Conservation (phyloP, 2,888 invertebrate species). For the Cerceris rybyensis region DNA sequence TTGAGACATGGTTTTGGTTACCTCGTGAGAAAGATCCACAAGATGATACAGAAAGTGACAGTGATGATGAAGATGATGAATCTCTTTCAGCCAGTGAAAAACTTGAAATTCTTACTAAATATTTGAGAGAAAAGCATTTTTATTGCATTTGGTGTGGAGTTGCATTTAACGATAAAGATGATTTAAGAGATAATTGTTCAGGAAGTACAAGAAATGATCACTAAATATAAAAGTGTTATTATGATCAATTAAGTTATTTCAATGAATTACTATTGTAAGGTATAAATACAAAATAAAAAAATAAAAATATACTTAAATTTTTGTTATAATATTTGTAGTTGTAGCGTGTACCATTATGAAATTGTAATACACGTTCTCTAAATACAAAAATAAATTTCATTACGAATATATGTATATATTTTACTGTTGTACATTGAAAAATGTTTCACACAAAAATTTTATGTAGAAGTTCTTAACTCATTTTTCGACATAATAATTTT, state of each 20-base stretch:
- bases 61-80: conserved; percentile 72
- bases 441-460: too few relatives aligned
- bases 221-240: conserved; percentile 62
- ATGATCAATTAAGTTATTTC: neutral
- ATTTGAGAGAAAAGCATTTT: conserved; percentile 87
- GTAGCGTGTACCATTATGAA: conserved; percentile 12
- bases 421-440: too few relatives aligned
- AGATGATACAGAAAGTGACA: conserved; percentile 70
- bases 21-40: conserved; percentile 71
- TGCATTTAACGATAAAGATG: conserved; percentile 85
- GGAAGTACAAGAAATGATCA: conserved; percentile 87
- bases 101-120: conserved; percentile 85
- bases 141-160: conserved; percentile 93
- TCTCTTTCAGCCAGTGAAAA: conserved; percentile 82
- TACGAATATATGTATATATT: too few relatives aligned
- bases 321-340: conserved; percentile 19
- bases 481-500: too few relatives aligned
- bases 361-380: conserved; percentile 7
- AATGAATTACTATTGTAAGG: conserved; percentile 4
- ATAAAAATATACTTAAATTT: conserved; percentile 18
- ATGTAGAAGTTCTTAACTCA: too few relatives aligned
- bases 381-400: neutral
- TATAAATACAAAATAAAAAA: conserved; percentile 36
- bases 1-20: conserved; percentile 86
- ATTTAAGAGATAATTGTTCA: conserved; percentile 86